Percentiles rank a stretch among this genome's conserved stretches.
phyloP scores from a whole-genome alignment of 2,888 invertebrate genomes.

The Onthophagus sagittarius region DNA sequence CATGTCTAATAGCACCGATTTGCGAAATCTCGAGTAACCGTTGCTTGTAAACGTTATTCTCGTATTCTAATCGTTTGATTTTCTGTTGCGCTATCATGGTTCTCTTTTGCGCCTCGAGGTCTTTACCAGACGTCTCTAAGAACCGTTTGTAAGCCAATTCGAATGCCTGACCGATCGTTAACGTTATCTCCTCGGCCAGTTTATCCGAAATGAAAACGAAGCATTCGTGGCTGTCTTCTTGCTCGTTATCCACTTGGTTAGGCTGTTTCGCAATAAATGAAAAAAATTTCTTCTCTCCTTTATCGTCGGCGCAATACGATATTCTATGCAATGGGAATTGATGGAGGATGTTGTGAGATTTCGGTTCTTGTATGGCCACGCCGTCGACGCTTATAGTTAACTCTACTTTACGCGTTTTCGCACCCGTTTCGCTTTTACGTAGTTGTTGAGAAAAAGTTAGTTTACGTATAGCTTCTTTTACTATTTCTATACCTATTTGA shows the following conservation, averaged over 20 bases:
- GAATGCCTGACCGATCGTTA: slow-evolving; percentile 98
- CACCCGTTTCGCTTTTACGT: slow-evolving; percentile 85
- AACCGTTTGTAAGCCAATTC: slow-evolving; percentile 95
- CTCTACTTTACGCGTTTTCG: slow-evolving; percentile 88
- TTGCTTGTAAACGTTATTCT: slow-evolving; percentile 78
- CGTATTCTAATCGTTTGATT: slow-evolving; percentile 82
- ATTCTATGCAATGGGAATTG: slow-evolving; percentile 96
- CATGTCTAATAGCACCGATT: slow-evolving; percentile 52
- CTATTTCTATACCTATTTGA: slow-evolving; percentile 89
- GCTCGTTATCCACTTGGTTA: slow-evolving; percentile 50
- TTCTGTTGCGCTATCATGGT: slow-evolving; percentile 75
- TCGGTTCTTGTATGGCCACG: slow-evolving; percentile 81
- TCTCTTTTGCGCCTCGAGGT: slow-evolving; percentile 79
- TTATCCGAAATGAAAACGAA: slow-evolving; percentile 98
- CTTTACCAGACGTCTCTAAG: slow-evolving; percentile 86
- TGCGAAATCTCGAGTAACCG: slow-evolving; percentile 67
- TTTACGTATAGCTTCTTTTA: slow-evolving; percentile 95
- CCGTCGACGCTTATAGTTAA: slow-evolving; percentile 97
- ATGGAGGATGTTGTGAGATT: slow-evolving; percentile 78
- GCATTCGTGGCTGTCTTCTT: slow-evolving; percentile 82
- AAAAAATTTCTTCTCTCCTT: slow-evolving; percentile 95
- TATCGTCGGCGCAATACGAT: slow-evolving; percentile 98
- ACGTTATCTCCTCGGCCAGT: slow-evolving; percentile 93
- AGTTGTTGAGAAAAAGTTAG: slow-evolving; percentile 91
- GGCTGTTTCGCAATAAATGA: slow-evolving; percentile 86